phyloP scores from a whole-genome alignment of 2,113 vertebrate species.

The Nothobranchius kuhntae region DNA sequence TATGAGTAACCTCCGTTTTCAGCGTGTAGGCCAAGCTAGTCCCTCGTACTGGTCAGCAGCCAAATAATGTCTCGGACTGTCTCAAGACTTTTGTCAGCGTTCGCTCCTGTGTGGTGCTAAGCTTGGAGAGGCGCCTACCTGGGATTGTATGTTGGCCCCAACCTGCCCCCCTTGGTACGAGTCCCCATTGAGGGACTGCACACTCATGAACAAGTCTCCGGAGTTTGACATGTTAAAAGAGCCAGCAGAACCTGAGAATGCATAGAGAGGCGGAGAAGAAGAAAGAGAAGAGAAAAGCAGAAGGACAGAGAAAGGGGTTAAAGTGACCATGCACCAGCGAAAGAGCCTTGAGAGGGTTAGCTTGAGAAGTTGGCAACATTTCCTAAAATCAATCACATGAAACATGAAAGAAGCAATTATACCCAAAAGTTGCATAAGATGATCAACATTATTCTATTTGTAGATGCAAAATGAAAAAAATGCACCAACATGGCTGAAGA shows the following conservation, averaged over 20 bases:
- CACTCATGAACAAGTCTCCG: slow-evolving; percentile 99
- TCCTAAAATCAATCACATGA: not conserved
- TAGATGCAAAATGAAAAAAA: slow-evolving; percentile 21
- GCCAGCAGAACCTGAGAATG: slow-evolving; percentile 96
- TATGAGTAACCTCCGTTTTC: slow-evolving; percentile 56
- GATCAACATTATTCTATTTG: slow-evolving; percentile 30
- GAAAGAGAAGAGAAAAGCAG: slow-evolving; percentile 33
- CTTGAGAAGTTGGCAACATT: slow-evolving; percentile 21
- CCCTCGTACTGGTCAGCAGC: slow-evolving; percentile 31
- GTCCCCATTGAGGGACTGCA: slow-evolving; percentile 99
- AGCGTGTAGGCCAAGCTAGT: slow-evolving; percentile 56
- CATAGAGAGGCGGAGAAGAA: slow-evolving; percentile 77
- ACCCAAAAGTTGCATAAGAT: slow-evolving; percentile 22
- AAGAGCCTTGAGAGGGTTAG: slow-evolving; percentile 70
- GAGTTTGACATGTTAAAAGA: slow-evolving; percentile 99
- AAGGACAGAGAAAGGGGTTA: slow-evolving; percentile 67
- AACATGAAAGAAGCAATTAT: not conserved
- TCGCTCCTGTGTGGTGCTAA: slow-evolving; percentile 13
- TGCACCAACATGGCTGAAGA: slow-evolving; percentile 24
- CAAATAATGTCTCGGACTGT: slow-evolving; percentile 2
- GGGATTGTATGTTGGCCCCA: slow-evolving; percentile 99
- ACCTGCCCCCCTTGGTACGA: slow-evolving; percentile 99
- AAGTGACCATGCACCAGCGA: slow-evolving; percentile 75
- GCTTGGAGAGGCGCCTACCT: slow-evolving; percentile 88
- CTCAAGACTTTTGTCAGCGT: slow-evolving; percentile 19